phyloP scores from a whole-genome alignment of 1,140 invertebrate species.

The Diorhabda sublineata region DNA sequence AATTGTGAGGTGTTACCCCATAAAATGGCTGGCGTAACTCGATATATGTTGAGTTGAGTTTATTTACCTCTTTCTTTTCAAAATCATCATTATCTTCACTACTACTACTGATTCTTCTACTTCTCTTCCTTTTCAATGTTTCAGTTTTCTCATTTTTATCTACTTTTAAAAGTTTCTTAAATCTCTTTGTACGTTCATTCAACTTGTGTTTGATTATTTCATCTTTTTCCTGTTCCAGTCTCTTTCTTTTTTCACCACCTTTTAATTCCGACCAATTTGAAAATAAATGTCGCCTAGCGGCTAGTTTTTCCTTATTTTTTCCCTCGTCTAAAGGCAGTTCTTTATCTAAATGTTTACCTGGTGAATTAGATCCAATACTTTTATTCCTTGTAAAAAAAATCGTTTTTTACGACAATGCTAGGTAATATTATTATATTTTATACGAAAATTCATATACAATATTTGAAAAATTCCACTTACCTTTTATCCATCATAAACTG shows the following conservation, averaged over 20 bases:
- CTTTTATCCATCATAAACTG: conserved; percentile 58
- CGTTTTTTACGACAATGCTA: no score
- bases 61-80: conserved; percentile 1
- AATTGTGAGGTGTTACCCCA: no score
- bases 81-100: conserved; percentile 9
- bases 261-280: conserved; percentile 58
- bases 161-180: conserved; percentile 49
- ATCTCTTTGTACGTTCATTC: conserved; percentile 53
- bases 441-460: background rate
- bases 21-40: no score
- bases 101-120: conserved; percentile 8
- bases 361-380: conserved; percentile 57
- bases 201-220: conserved; percentile 52
- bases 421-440: background rate
- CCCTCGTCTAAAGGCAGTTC: conserved; percentile 34
- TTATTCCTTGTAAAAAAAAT: conserved; percentile 48
- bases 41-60: no score
- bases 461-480: background rate
- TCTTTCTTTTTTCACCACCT: conserved; percentile 51
- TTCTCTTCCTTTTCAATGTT: conserved; percentile 4
- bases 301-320: conserved; percentile 46
- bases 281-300: conserved; percentile 50
- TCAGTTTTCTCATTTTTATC: conserved; percentile 6
- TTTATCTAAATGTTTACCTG: conserved; percentile 50
- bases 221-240: conserved; percentile 53